Base-by-base conservation (phyloP, 2,888 invertebrate species). In the Trissolcus brochymenae region DNA sequence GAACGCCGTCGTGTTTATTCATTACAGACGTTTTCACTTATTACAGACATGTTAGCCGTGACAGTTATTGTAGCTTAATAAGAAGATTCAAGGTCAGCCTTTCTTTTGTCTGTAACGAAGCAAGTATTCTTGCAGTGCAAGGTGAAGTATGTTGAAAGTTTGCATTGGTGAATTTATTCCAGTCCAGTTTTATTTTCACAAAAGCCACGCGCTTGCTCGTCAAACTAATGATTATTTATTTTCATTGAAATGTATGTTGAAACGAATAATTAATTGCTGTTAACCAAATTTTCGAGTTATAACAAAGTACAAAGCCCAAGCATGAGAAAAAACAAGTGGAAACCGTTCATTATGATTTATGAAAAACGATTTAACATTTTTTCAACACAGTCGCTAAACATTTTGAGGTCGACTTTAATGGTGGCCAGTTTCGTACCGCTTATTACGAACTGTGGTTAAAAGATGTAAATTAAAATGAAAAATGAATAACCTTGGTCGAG, bases 71-170 rank as follows among this genome's bases (percentile, higher is more conserved):
- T 66, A 43, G 57, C 56, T 65, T 56, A 76, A 65, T 60, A 73
- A 73, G 73, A 72, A 55, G 66, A 73, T 70, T 62, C 79, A 79
- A 79, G 79, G 79, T 76, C 66, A 72, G 76, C 76, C 76, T 70
- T 79, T 79, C 73, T 76, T 79, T 61, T 73, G 70, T 66, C 55
- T 51, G 66, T 21, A 56, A 17, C 60, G 56, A 50, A n/a, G 61
- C 54, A 43, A 70, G 70, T 70, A 55, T 71, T 70, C 51, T 71
- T 67, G 43, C 43, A 53, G 56, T 71, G 66, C 76, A 71, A 76
- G 71, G 71, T 76, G 46, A 71, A 66, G 25, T 53, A 54, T 43
- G 71, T 57, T 61, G 55, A 55, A 60, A 65, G 49, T 41, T 68
- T 16, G 21, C 35, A 29, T 13, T 64, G 54, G 2, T 7, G 14